Evolutionary conservation across 2,797 vertebrate genomes (phyloP).

Genomic region (Enteromius radiatus): DNA sequence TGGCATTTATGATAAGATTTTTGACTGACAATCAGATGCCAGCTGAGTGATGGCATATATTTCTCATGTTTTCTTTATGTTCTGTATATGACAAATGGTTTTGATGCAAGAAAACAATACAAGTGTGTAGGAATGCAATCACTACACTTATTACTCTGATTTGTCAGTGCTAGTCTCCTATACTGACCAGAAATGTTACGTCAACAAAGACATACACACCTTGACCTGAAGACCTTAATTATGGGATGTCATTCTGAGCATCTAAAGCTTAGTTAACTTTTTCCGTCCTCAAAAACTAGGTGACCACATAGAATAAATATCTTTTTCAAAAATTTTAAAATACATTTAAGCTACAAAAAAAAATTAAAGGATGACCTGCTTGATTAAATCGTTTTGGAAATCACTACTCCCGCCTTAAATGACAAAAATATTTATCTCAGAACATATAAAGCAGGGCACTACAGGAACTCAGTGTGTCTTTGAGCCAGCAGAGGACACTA

Average conservation of each 20-base stretch:
- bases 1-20: background rate
- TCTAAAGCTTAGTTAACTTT: constrained; percentile 1
- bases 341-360: background rate
- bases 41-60: background rate
- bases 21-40: background rate
- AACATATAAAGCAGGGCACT: constrained; percentile 4
- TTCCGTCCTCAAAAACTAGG: background rate
- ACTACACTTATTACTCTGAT: background rate
- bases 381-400: background rate
- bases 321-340: background rate
- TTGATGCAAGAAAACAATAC: background rate
- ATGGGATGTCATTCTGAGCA: background rate
- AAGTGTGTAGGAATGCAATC: background rate
- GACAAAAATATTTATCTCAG: constrained; percentile 2
- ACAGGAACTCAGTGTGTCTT: constrained; percentile 10
- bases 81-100: background rate
- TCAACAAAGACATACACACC: background rate
- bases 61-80: background rate
- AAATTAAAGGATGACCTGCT: background rate
- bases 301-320: background rate
- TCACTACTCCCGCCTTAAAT: background rate
- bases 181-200: background rate
- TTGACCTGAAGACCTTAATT: background rate
- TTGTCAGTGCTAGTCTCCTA: background rate
- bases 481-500: constrained; percentile 51